Evolutionary conservation across 2,797 vertebrate genomes (phyloP).

Genomic region (Huso huso): DNA sequence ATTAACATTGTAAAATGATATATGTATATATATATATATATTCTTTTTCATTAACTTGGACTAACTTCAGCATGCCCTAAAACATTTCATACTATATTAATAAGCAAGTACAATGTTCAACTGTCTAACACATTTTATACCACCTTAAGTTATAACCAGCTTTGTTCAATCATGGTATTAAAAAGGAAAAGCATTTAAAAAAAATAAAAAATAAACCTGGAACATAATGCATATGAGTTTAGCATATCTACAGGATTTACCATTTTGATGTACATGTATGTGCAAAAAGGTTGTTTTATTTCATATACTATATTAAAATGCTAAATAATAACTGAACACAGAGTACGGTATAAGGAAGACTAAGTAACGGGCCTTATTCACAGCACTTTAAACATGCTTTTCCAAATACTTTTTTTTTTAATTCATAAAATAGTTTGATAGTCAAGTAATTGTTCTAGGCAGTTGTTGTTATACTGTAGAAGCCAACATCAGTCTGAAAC

Average conservation of each 20-base stretch:
- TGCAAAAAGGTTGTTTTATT: slow-evolving; percentile 57
- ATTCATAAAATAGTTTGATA: slow-evolving; percentile 10
- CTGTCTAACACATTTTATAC: slow-evolving; percentile 31
- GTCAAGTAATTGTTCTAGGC: slow-evolving; percentile 43
- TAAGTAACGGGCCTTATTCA: slow-evolving; percentile 53
- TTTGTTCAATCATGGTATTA: slow-evolving; percentile 41
- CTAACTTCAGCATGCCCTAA: slow-evolving; percentile 72
- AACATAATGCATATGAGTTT: slow-evolving; percentile 26
- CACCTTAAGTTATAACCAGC: slow-evolving; percentile 26
- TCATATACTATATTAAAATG: slow-evolving; percentile 54
- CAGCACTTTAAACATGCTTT: slow-evolving; percentile 11
- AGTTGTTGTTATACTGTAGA: slow-evolving; percentile 41
- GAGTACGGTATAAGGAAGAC: slow-evolving; percentile 71
- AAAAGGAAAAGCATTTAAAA: slow-evolving; percentile 51
- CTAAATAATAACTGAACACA: slow-evolving; percentile 56
- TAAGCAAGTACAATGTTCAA: slow-evolving; percentile 72
- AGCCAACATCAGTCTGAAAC: slow-evolving; percentile 20
- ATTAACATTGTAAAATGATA: slow-evolving; percentile 21
- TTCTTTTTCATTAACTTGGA: slow-evolving; percentile 52
- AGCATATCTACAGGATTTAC: slow-evolving; percentile 56
- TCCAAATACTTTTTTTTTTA: too few relatives aligned
- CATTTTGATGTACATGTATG: slow-evolving; percentile 44
- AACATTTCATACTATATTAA: slow-evolving; percentile 66
- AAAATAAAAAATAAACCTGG: slow-evolving; percentile 53
- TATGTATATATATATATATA: slow-evolving; percentile 33